Evolutionary conservation across 2,888 invertebrate genomes (phyloP), one percentile per base, ranked within the genome.

Genomic region (Baronia brevicornis): DNA sequence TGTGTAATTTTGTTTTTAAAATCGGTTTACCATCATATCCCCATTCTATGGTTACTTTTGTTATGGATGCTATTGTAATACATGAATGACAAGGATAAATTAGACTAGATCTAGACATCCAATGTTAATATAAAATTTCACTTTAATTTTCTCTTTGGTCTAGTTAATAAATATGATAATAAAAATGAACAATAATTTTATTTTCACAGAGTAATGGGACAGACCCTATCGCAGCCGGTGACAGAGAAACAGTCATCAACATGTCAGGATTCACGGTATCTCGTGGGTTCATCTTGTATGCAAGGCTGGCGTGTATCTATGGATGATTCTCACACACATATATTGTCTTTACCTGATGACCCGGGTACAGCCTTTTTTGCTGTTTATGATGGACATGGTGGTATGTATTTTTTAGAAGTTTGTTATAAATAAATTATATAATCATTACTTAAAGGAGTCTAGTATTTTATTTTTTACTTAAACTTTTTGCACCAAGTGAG

Each of bases 281-380:
- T 86, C 3, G 96, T 99, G 3, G 98, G 96, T n/a, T 95, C 97
- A 1, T 97, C 97, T 9, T 97, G 95, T 64, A 99, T 99, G 98
- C 99, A 99, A 79, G 99, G 99, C 70, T 99, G 99, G 99, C 86
- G 99, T 42, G 92, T 97, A 35, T 95, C 95, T 47, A 99, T 99
- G 99, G 99, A 99, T 84, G 99, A 99, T 78, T 95, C 97, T 0
- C 99, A 99, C 69, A 97, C 97, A 27, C 97, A 98, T 58, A 93
- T 99, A 48, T 82, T 99, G 7, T 92, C 96, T 0, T 70, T 96
- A 44, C 95, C 96, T 2, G 96, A 96, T 60, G 98, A 99, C 71
- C 95, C 96, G 13, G 91, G 90, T 10, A 91, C 96, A 15, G 91
- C 97, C 2, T 99, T 95, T 78, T 98, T 98, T 82, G 98, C 94